Base-by-base conservation (phyloP, 2,888 invertebrate species). In the Anagyrus pseudococci region DNA sequence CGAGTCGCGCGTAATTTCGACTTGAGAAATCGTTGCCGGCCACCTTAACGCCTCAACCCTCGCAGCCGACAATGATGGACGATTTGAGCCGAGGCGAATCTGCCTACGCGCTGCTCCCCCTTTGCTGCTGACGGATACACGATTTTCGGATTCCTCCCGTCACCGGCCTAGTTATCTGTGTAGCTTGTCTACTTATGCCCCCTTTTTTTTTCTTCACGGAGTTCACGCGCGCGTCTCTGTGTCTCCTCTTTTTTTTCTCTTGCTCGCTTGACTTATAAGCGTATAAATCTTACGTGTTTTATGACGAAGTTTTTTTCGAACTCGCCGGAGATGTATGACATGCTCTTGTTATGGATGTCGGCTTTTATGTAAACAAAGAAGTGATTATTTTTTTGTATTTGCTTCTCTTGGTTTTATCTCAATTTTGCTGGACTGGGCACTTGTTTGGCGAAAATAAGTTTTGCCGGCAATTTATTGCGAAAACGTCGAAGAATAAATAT, bases 21-120 rank as follows among this genome's bases (percentile, higher is more conserved):
- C 63, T 64, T 71, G 71, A 72, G 69, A 69, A 69, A 71, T 71
- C 62, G 64, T 65, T 8, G 3, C 43, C 37, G 25, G 13, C 13
- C 50, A 33, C 40, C 58, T 19, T 23, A 10, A 37, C 33, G 33
- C 33, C 33, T 37, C 33, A 15, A 15, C 15, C 15, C 10, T 37
- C 15, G n/a, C 29, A 23, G 29, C 8, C 46, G 60, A 55, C 41
- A 40, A 68, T 61, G 64, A 66, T 63, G 59, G 53, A 63, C 61
- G 59, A 59, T 49, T 52, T 49, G 20, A 37, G 23, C 33, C 37
- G 26, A n/a, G 23, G 33, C 43, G 37, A 47, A 50, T 50, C 46
- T 43, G 53, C 22, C 44, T 33, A 23, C 7, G 7, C 33, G 13
- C 8, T 8, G 4, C 33, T 8, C 33, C 33, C 33, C 29, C 29